Conservation (phyloP, 2,888 invertebrate genomes). For the Dorcus hopei region DNA sequence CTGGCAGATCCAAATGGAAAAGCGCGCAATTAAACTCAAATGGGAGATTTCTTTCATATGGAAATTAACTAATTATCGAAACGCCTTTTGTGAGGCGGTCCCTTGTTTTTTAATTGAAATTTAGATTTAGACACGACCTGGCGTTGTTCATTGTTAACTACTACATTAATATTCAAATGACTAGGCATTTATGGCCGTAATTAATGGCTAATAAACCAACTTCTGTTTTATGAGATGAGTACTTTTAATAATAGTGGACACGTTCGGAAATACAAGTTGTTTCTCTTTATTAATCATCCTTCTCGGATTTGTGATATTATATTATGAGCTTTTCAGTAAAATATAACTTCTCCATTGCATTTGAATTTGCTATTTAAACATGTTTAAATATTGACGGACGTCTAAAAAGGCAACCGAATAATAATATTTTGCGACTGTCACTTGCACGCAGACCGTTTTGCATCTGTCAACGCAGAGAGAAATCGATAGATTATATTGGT, state of each 20-base stretch:
- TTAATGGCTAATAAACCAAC: no score
- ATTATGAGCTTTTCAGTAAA: background rate
- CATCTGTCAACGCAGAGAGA: slow-evolving; percentile 13
- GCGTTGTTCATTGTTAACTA: no score
- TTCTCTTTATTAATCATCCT: no score
- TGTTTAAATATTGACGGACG: background rate
- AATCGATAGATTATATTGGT: slow-evolving; percentile 6
- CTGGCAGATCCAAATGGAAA: background rate
- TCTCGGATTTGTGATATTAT: no score
- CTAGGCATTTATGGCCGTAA: no score
- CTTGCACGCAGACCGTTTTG: slow-evolving; percentile 17
- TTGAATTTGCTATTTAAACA: background rate
- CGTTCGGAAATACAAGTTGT: no score
- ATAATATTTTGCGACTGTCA: slow-evolving; percentile 10
- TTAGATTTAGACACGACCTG: background rate
- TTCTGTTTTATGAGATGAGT: no score
- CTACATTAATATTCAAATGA: no score
- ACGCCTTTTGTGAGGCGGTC: background rate
- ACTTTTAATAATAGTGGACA: no score
- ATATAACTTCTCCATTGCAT: background rate
- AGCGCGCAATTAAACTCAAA: no score
- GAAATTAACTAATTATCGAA: slow-evolving; percentile 6
- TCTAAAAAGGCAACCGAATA: background rate
- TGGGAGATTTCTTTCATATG: slow-evolving; percentile 4
- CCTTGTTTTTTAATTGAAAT: background rate